Evolutionary conservation across 2,113 vertebrate genomes (phyloP).

Genomic region (Sterrhoptilus dennistouni): DNA sequence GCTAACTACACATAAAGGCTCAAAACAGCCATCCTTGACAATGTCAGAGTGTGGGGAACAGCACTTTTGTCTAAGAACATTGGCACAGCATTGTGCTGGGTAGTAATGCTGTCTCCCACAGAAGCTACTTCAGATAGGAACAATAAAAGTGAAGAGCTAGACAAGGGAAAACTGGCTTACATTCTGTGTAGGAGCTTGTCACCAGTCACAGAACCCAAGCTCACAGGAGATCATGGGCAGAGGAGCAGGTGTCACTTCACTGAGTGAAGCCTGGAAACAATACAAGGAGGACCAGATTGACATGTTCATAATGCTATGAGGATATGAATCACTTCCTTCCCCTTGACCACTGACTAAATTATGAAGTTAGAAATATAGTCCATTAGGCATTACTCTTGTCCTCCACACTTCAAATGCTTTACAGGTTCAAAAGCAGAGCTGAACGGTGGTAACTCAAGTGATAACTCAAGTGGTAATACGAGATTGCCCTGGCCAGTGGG

Average conservation of each 20-base stretch:
- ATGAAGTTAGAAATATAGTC: neutral
- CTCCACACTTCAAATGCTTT: neutral
- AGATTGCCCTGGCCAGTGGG: neutral
- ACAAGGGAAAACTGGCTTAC: neutral
- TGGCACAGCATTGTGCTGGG: neutral
- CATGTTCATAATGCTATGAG: neutral
- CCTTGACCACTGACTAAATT: neutral
- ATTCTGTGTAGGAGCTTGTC: neutral
- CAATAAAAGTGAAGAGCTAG: neutral
- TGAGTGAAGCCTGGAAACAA: neutral
- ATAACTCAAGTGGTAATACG: neutral
- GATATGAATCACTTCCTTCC: constrained; percentile 10
- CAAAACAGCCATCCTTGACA: neutral
- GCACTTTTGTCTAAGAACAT: neutral
- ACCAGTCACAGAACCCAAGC: neutral
- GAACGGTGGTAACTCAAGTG: neutral
- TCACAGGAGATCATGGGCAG: neutral
- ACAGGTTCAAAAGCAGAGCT: neutral
- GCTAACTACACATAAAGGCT: neutral
- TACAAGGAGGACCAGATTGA: neutral
- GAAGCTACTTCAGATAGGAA: neutral
- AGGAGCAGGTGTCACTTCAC: neutral
- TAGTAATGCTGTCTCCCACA: neutral
- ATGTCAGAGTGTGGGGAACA: neutral
- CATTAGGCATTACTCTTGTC: neutral